Evolutionary conservation across 2,888 invertebrate species (phyloP), one percentile per base, ranked within the genome.

Genomic region (Melangyna quadrimaculata): DNA sequence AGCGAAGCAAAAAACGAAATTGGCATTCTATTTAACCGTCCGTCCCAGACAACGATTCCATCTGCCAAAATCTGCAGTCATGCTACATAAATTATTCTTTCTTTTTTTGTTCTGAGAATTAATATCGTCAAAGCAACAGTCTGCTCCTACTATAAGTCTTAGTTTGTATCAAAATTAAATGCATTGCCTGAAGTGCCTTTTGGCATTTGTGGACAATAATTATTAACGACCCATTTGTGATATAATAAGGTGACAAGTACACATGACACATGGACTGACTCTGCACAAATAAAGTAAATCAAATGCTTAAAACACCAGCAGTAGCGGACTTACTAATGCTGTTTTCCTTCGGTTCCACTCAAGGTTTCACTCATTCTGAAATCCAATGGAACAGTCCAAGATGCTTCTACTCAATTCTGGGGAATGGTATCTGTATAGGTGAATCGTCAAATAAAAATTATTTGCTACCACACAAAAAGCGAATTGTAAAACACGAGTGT

Each of bases 191-290:
- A 19, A 57, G 29, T 61, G 17, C n/a, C 19, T 32, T 19, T 24
- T 40, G 29, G 51, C 69, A 37, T 32, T 63, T 74, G 78, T 74
- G 75, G 74, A 61, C 65, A 61, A 74, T 69, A 61, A 74, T 69
- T 80, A 81, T 81, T 81, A 65, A 81, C 63, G 65, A 67, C 77
- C 65, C 81, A 77, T 70, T 71, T 77, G 55, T 51, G 22, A 32
- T 40, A 71, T 51, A 67, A 17, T 77, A 71, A 77, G 71, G 24
- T 61, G 77, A 77, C 80, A 81, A 75, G 63, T 17, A 55, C 43
- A 80, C 53, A 77, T 55, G 70, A 40, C 74, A 80, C 69, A 69
- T 63, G 35, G 32, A 74, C n/a, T 40, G 40, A 24, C 40, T 17
- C 5, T 43, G 55, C n/a, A 17, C 8, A 51, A 19, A 29, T 35